Base-by-base conservation (phyloP, 2,113 vertebrate genomes). In the Nothoprocta pentlandii region DNA sequence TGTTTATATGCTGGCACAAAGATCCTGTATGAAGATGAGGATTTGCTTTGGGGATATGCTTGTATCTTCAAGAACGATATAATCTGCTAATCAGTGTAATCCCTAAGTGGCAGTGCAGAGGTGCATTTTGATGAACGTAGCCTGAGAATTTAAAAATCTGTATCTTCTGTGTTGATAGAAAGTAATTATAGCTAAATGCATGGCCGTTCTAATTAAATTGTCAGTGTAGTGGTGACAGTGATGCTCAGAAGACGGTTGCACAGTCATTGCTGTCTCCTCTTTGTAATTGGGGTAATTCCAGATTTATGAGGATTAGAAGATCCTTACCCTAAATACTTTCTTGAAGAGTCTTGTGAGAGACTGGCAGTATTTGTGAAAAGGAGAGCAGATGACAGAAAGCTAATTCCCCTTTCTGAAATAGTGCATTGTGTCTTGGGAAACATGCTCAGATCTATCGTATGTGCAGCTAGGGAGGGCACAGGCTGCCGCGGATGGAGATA, bases 201-300 rank as follows among this genome's bases (percentile, higher is more conserved):
- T 23, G 46, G 85, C 49, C 85, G 47, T 71, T 85, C 95, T 97
- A 96, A 96, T 97, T 97, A 97, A 97, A 92, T 87, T 96, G 78
- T 95, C 95, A 75, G 9, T 77, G 42, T 73, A 36, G 49, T 95
- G 87, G 49, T 95, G 90, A 91, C 84, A 76, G 63, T 47, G 42
- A 94, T 8, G 21, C 95, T 96, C 93, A 89, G 91, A 95, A 97
- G 78, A 70, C 92, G 67, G 71, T 85, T 93, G 89, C 53, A 70
- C 73, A 96, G 86, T 83, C 89, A 85, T 78, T 95, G 67, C 68
- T 73, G 63, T 85, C 88, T 94, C 58, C 85, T 79, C 70, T 88
- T 95, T 67, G 87, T 92, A 97, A 93, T 85, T 92, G 89, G 56
- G 91, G n/a, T 95, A 96, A 92, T 97, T 97, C 90, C 90, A 94